Evolutionary conservation across 2,888 invertebrate genomes (phyloP).

Genomic region (Pseudococcus viburni): DNA sequence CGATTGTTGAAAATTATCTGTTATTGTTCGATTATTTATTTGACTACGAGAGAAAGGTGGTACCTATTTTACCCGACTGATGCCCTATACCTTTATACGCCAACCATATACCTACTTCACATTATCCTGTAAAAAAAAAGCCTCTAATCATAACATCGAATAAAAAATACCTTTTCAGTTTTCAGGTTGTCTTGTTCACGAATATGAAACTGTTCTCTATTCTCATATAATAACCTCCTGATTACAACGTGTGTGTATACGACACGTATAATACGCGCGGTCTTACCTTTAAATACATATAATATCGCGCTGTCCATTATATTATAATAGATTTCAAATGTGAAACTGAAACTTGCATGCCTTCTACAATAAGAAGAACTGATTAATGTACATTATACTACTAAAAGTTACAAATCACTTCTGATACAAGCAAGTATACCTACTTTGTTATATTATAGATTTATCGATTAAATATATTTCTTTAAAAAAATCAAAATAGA

Average conservation of each 20-base stretch:
- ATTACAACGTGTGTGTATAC: conserved; percentile 1
- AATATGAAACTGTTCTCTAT: conserved; percentile 31
- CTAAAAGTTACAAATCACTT: conserved; percentile 42
- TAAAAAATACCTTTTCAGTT: conserved; percentile 28
- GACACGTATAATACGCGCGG: neutral
- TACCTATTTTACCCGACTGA: conserved; percentile 34
- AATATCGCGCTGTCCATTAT: neutral
- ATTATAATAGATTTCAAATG: conserved; percentile 19
- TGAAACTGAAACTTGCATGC: neutral
- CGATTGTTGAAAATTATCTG: conserved; percentile 63
- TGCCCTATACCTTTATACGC: too few species aligned
- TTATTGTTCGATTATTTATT: conserved; percentile 65
- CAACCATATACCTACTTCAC: neutral
- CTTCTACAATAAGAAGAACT: conserved; percentile 4
- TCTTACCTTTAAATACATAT: neutral
- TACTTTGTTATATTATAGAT: neutral
- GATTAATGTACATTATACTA: conserved; percentile 50
- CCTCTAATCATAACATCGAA: conserved; percentile 33
- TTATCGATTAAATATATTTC: conserved; percentile 18
- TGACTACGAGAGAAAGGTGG: conserved; percentile 34
- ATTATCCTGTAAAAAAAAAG: conserved; percentile 43
- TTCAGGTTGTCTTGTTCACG: conserved; percentile 43
- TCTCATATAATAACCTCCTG: conserved; percentile 17
- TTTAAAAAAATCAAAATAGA: neutral
- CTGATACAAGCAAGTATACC: neutral